Conservation (phyloP, 2,888 invertebrate genomes). For the Smittia aterrima region DNA sequence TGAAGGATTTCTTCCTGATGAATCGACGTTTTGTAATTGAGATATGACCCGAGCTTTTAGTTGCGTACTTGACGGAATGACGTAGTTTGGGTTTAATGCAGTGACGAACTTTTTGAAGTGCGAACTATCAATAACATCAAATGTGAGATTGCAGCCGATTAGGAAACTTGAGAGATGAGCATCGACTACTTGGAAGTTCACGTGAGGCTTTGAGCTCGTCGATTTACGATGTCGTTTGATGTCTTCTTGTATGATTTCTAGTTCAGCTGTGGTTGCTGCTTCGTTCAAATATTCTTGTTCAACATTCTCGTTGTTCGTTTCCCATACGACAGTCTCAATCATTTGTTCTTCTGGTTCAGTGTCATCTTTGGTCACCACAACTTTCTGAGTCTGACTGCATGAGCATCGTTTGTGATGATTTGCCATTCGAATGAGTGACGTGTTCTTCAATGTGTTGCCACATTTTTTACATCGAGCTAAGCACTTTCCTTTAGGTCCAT, state of each 20-base stretch:
- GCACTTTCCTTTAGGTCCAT: slow-evolving; percentile 24
- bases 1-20: background rate
- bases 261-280: background rate
- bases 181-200: background rate
- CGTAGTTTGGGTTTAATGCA: slow-evolving; percentile 19
- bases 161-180: slow-evolving; percentile 18
- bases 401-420: background rate
- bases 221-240: slow-evolving; percentile 6
- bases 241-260: slow-evolving; percentile 32
- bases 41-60: background rate
- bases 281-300: background rate
- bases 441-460: slow-evolving; percentile 3
- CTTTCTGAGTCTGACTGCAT: background rate
- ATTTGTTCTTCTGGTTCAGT: background rate
- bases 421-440: background rate
- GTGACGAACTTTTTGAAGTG: slow-evolving; percentile 30
- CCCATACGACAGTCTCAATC: background rate
- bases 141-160: slow-evolving; percentile 31
- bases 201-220: too few relatives aligned
- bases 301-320: background rate
- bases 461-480: slow-evolving; percentile 23
- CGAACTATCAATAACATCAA: slow-evolving; percentile 12
- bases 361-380: background rate
- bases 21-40: background rate
- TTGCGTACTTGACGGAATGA: slow-evolving; percentile 14